Conservation (phyloP, 92 coral and sea anemone genomes). For the Palythoa caribaeorum region DNA sequence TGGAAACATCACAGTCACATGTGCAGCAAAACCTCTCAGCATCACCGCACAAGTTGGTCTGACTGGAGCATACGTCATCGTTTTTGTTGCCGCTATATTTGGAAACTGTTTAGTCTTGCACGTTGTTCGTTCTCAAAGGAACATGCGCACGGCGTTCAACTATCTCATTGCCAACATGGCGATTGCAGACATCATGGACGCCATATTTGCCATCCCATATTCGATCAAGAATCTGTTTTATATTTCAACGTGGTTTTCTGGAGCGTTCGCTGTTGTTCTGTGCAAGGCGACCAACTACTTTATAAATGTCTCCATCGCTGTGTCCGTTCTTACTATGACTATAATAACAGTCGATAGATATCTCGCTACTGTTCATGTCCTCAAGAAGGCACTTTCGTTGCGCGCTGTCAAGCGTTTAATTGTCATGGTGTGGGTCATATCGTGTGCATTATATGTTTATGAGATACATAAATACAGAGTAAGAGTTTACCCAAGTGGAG, state of each 20-base stretch:
- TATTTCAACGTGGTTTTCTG: constrained; percentile 11
- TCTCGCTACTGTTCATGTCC: constrained; percentile 29
- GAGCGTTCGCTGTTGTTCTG: constrained; percentile 6
- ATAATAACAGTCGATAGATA: constrained; percentile 43
- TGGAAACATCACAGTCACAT: not conserved
- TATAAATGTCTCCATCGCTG: constrained; percentile 21
- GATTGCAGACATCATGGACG: constrained; percentile 26
- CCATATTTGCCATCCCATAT: constrained; percentile 35
- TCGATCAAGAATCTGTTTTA: not conserved
- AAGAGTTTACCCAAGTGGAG: not conserved
- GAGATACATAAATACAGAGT: constrained; percentile 29
- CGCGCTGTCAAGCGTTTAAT: constrained; percentile 30
- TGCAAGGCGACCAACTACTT: constrained; percentile 28
- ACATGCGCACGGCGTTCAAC: constrained; percentile 45
- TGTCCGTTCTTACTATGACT: constrained; percentile 31
- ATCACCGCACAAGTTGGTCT: constrained; percentile 35
- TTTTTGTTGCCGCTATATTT: constrained; percentile 31
- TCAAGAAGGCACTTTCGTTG: constrained; percentile 5
- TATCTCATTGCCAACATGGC: constrained; percentile 50
- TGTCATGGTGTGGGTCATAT: not conserved
- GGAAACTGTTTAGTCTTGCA: constrained; percentile 35
- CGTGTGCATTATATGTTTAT: constrained; percentile 2
- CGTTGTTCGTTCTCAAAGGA: constrained; percentile 37
- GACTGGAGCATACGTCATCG: constrained; percentile 45
- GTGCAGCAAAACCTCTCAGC: not conserved